Evolutionary conservation across 2,888 invertebrate species (phyloP).

Genomic region (Noctua comes): DNA sequence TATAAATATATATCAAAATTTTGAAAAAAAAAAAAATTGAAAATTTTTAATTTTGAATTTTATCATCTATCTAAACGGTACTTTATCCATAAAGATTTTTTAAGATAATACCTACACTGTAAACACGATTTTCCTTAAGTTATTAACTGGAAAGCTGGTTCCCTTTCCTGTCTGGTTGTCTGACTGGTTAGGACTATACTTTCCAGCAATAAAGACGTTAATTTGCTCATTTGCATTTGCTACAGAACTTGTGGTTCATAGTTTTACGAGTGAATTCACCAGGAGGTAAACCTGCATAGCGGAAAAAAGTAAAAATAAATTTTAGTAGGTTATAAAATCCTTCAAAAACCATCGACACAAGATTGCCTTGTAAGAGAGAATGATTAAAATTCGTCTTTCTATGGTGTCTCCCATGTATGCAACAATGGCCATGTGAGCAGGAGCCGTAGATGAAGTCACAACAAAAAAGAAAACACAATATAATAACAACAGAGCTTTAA

Average conservation of each 20-base stretch:
- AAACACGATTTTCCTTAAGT: conserved; percentile 44
- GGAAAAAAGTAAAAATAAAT: not conserved
- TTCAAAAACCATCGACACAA: not conserved
- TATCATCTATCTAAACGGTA: conserved; percentile 38
- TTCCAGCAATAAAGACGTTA: conserved; percentile 55
- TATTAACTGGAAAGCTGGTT: conserved; percentile 61
- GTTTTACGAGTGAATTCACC: conserved; percentile 35
- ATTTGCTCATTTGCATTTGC: conserved; percentile 52
- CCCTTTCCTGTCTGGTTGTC: conserved; percentile 50
- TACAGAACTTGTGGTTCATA: conserved; percentile 17
- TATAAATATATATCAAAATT: too few relatives aligned
- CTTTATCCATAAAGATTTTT: conserved; percentile 51
- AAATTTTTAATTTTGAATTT: too few relatives aligned
- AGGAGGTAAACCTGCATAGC: too few relatives aligned
- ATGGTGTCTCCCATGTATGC: not conserved
- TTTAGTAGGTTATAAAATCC: not conserved
- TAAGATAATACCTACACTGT: conserved; percentile 20
- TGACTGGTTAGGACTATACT: conserved; percentile 57
- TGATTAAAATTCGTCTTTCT: not conserved
- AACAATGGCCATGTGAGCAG: not conserved
- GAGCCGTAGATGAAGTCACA: not conserved
- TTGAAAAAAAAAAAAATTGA: too few relatives aligned
- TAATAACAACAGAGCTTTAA: conserved; percentile 62
- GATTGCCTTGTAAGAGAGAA: not conserved
- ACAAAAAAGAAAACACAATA: conserved; percentile 32